A percentile compares a stretch with the other conserved stretches of the same genome.
Evolutionary conservation across 35 echinoderm and acorn worm species (phyloP).

Genomic region (Stichopus chloronotus): DNA sequence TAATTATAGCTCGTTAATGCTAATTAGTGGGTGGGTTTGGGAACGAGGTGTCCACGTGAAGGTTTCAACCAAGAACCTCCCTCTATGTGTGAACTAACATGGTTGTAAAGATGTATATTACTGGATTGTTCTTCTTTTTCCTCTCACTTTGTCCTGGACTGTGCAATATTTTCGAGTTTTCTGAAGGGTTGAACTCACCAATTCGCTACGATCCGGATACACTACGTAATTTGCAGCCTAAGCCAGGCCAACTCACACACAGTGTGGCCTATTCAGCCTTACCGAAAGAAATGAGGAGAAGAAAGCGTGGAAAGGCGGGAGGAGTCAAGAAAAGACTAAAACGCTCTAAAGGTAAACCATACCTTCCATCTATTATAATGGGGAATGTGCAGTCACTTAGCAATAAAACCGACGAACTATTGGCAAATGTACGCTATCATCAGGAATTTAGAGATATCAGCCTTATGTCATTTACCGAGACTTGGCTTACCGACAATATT

Average conservation of each 20-base stretch:
- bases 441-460: slow-evolving; percentile 12
- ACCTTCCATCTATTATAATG: slow-evolving; percentile 34
- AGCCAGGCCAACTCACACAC: slow-evolving; percentile 3
- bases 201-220: slow-evolving; percentile 29
- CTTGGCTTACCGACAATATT: slow-evolving; percentile 16
- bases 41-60: no score
- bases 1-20: no score
- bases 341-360: not conserved
- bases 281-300: slow-evolving; percentile 31
- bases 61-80: no score
- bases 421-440: not conserved
- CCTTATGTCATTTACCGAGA: slow-evolving; percentile 37
- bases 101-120: slow-evolving; percentile 31
- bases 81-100: slow-evolving; percentile 34
- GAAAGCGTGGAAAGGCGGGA: slow-evolving; percentile 6
- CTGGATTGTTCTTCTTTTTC: not conserved
- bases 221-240: slow-evolving; percentile 32
- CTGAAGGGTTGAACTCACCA: not conserved
- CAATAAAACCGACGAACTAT: slow-evolving; percentile 52
- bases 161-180: not conserved
- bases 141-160: not conserved
- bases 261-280: not conserved
- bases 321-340: slow-evolving; percentile 24
- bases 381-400: slow-evolving; percentile 32
- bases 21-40: no score